Conservation (phyloP, 2,113 vertebrate genomes). For the Notiomystis cincta region DNA sequence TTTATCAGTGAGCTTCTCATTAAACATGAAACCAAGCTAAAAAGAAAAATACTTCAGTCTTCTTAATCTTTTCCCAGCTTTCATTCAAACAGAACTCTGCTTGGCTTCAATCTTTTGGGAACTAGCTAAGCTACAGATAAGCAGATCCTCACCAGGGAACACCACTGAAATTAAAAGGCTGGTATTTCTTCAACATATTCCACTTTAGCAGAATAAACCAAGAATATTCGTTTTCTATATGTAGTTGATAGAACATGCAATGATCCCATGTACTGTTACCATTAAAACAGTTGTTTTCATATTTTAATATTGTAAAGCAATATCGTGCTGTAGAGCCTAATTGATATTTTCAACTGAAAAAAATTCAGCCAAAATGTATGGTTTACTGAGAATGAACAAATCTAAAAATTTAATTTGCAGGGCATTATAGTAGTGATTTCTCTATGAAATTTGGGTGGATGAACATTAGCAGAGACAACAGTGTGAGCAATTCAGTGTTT, state of each 20-base stretch:
- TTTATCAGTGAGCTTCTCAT: background rate
- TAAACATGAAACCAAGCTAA: background rate
- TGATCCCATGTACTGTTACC: background rate
- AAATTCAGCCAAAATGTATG: background rate
- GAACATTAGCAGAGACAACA: background rate
- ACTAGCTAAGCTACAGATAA: slow-evolving; percentile 4
- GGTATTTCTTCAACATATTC: background rate
- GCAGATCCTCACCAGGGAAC: background rate
- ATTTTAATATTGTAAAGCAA: background rate
- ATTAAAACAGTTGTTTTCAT: background rate
- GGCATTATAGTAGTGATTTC: background rate
- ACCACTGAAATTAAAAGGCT: background rate
- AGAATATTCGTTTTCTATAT: background rate
- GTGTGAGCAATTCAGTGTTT: background rate
- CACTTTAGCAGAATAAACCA: background rate
- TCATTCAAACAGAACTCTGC: background rate
- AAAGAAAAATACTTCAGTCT: background rate
- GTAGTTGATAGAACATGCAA: background rate
- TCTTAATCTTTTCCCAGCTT: slow-evolving; percentile 19
- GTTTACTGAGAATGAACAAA: background rate
- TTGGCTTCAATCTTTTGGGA: background rate
- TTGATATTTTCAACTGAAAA: background rate
- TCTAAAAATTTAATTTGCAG: background rate
- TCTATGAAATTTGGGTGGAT: background rate
- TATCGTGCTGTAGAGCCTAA: background rate